These are phyloP conservation scores for Drosophila nannoptera DNA, from an alignment of 1,140 invertebrate genomes.

Conservation along the genomic window DNA sequence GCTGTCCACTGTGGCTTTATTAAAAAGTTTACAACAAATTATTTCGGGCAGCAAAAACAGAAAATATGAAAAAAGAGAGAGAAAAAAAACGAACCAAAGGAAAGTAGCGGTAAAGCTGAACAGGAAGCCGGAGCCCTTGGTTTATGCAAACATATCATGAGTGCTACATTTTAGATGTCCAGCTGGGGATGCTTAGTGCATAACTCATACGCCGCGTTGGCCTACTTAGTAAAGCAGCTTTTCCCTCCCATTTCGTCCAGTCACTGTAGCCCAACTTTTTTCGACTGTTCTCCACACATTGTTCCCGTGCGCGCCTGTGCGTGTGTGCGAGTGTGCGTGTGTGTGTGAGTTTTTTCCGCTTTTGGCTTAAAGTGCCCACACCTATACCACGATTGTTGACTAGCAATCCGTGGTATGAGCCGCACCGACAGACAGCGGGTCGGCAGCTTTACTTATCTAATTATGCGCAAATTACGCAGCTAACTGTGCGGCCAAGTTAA, in stretches of 20 bases:
- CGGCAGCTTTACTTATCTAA: slow-evolving; percentile 32
- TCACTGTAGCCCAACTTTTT: background rate
- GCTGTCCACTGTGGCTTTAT: slow-evolving; percentile 60
- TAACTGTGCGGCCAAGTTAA: slow-evolving; percentile 45
- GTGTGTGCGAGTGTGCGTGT: too few species aligned
- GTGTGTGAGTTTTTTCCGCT: background rate
- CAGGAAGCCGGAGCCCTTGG: background rate
- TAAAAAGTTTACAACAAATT: slow-evolving; percentile 65
- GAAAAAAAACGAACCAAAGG: background rate
- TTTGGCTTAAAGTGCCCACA: slow-evolving; percentile 22
- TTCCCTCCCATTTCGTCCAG: background rate
- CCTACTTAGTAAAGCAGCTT: slow-evolving; percentile 39
- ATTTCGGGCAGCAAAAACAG: slow-evolving; percentile 15
- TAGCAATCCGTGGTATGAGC: background rate
- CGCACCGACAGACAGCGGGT: background rate
- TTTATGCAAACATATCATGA: slow-evolving; percentile 31
- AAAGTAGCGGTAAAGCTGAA: slow-evolving; percentile 5
- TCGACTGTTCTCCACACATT: slow-evolving; percentile 6
- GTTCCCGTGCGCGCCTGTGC: background rate
- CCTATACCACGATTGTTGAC: slow-evolving; percentile 17
- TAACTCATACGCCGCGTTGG: slow-evolving; percentile 36
- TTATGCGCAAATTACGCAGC: slow-evolving; percentile 53
- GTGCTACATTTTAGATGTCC: slow-evolving; percentile 56
- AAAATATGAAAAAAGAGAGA: background rate
- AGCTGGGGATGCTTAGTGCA: slow-evolving; percentile 40